These are phyloP conservation scores for Macrostomum lignano DNA, from an alignment of 1,140 invertebrate genomes.

Conservation along the genomic window DNA sequence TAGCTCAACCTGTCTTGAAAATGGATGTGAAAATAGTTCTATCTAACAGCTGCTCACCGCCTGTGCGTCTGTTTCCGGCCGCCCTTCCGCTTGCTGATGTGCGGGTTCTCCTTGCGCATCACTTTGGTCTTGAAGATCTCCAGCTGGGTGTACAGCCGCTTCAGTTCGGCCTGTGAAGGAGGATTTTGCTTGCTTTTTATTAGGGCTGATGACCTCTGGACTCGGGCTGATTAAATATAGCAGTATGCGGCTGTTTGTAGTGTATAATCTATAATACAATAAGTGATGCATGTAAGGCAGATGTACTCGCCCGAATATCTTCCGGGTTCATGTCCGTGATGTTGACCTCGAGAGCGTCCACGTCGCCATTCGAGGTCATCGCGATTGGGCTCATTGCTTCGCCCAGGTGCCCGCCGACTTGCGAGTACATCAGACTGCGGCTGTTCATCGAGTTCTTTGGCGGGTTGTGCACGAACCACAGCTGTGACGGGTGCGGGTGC, in stretches of 20 bases:
- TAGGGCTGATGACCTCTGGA: too few species aligned
- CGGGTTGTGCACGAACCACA: constrained; percentile 37
- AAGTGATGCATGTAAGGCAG: too few species aligned
- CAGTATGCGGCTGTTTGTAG: too few species aligned
- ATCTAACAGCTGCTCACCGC: too few species aligned
- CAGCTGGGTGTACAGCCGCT: constrained; percentile 61
- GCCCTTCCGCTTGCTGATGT: constrained; percentile 62
- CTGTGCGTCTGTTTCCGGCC: constrained; percentile 72
- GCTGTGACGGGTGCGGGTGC: too few species aligned
- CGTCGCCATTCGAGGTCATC: constrained; percentile 39
- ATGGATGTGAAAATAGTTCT: too few species aligned
- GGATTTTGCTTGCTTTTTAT: too few species aligned
- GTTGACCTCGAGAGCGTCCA: constrained; percentile 53
- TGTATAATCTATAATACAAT: too few species aligned
- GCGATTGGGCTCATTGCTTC: too few species aligned
- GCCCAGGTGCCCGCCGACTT: constrained; percentile 18
- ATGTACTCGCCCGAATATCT: constrained; percentile 48
- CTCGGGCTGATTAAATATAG: too few species aligned
- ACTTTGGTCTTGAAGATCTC: constrained; percentile 52
- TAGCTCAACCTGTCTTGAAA: too few species aligned
- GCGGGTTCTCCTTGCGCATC: constrained; percentile 64
- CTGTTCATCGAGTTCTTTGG: constrained; percentile 15
- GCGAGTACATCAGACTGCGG: too few species aligned
- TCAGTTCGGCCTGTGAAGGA: constrained; percentile 43
- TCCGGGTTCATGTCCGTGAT: constrained; percentile 59